Base-by-base conservation (phyloP, 2,797 vertebrate species). In the Thunnus albacares region DNA sequence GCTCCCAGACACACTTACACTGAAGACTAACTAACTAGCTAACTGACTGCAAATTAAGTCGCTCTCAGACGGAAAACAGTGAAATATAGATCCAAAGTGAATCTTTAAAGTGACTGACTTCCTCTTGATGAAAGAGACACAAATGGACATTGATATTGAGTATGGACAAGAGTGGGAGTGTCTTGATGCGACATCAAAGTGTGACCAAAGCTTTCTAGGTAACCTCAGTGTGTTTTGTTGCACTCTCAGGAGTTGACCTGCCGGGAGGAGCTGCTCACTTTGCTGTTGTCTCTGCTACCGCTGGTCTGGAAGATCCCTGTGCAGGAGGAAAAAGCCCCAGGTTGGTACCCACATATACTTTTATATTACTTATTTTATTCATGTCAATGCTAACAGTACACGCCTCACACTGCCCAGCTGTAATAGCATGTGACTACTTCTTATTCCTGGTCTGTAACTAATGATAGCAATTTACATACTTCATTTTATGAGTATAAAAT, bases 251-350 rank as follows among this genome's bases (percentile, higher is more conserved):
- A 98, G 80, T 85, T 99, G 93, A 98, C 97, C 18, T 99, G 98
- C 91, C 96, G 98, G 59, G 98, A 99, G 91, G 98, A 99, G 89
- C 97, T 99, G 82, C 96, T 99, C 73, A 99, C 98, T 43, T 93
- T 99, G 58, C 96, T 99, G 70, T 92, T 99, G 84, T 99, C 98
- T 0, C 96, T 99, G 53, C 93, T 99, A 63, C 98, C 98, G 0
- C 71, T 99, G 85, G 98, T 99, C 22, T 99, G 98, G 98, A 99
- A 97, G 95, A 99, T 99, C 83, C 98, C 98, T 28, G 97, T 99
- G 20, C 96, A 96, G 88, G 97, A 98, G 91, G 97, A 97, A 89
- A 97, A 97, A 94, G 96, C 97, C 75, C 90, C 95, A 95, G 97
- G 98, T 99, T 69, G 58, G 92, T 92, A 22, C 67, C 10, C 3